A percentile compares a stretch with the other conserved stretches of the same genome.
Conservation (phyloP, 2,797 vertebrate genomes). For the Enteromius unitaeniatus region DNA sequence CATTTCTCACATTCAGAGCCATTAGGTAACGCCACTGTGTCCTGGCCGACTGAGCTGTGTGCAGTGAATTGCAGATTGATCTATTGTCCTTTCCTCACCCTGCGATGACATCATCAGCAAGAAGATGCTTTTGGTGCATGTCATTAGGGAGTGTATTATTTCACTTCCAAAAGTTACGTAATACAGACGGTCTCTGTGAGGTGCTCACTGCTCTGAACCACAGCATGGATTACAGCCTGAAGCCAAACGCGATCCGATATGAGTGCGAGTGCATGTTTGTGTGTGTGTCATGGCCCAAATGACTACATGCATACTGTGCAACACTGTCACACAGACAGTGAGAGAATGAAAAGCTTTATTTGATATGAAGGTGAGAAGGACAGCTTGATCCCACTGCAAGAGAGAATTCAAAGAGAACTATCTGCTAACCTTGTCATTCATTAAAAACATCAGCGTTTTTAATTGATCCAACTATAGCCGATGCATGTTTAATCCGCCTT, state of each 20-base stretch:
- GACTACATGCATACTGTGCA: slow-evolving; percentile 25
- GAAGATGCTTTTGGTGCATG: slow-evolving; percentile 26
- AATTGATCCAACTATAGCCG: slow-evolving; percentile 21
- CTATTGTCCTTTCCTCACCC: slow-evolving; percentile 38
- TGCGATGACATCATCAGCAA: slow-evolving; percentile 41
- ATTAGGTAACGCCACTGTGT: slow-evolving; percentile 46
- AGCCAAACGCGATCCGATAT: slow-evolving; percentile 65
- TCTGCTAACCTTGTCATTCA: slow-evolving; percentile 40
- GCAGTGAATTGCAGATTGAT: slow-evolving; percentile 59
- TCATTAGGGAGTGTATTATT: slow-evolving; percentile 38
- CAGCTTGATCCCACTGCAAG: slow-evolving; percentile 33
- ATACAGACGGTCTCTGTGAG: slow-evolving; percentile 37
- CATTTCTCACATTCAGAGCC: slow-evolving; percentile 21
- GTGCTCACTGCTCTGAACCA: slow-evolving; percentile 31
- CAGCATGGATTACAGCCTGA: slow-evolving; percentile 69
- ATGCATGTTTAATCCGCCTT: slow-evolving; percentile 26
- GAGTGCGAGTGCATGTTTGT: background rate
- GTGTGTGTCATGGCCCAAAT: slow-evolving; percentile 35
- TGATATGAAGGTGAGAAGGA: slow-evolving; percentile 45
- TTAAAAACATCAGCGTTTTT: slow-evolving; percentile 36
- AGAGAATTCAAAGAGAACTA: slow-evolving; percentile 20
- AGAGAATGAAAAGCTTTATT: slow-evolving; percentile 30
- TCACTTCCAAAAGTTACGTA: slow-evolving; percentile 67
- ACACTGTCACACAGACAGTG: slow-evolving; percentile 9
- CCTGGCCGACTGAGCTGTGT: slow-evolving; percentile 1